Percentiles rank a stretch among this genome's conserved stretches.
Conservation (phyloP, 2,888 invertebrate genomes). For the Hirudinaria manillensis region DNA sequence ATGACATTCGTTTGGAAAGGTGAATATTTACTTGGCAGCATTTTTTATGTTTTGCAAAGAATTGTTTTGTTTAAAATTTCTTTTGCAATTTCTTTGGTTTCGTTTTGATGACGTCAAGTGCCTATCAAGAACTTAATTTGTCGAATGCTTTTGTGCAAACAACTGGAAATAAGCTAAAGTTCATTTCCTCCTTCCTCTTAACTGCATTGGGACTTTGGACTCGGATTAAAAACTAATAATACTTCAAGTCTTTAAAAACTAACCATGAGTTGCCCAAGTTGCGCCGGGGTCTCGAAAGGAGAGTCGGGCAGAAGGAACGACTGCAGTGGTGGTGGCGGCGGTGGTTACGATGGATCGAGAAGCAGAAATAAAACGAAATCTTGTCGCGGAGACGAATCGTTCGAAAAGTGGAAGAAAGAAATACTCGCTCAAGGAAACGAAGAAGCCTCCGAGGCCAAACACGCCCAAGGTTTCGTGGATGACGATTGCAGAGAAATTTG, state of each 20-base stretch:
- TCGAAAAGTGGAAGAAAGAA: slow-evolving; percentile 27
- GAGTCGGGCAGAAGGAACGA: neutral
- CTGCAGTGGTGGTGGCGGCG: neutral
- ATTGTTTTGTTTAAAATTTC: neutral
- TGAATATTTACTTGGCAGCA: neutral
- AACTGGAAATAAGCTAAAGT: too few relatives aligned
- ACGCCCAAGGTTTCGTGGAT: neutral
- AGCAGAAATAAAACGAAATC: neutral
- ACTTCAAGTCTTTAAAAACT: too few relatives aligned
- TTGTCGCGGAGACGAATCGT: slow-evolving; percentile 19
- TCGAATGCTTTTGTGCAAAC: too few relatives aligned
- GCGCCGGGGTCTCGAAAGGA: neutral
- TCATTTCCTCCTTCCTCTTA: too few relatives aligned
- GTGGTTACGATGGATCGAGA: neutral
- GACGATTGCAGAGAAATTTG: neutral
- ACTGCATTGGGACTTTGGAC: too few relatives aligned
- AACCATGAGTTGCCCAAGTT: neutral
- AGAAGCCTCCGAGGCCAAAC: neutral
- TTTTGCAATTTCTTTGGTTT: too few relatives aligned
- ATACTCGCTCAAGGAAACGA: slow-evolving; percentile 13
- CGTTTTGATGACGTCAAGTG: too few relatives aligned
- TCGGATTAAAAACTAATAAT: too few relatives aligned
- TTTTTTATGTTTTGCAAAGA: neutral
- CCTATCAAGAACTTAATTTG: too few relatives aligned
- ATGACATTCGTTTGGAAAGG: too few relatives aligned